Conservation (phyloP, 1,140 invertebrate genomes). For the Melanaphis sacchari region DNA sequence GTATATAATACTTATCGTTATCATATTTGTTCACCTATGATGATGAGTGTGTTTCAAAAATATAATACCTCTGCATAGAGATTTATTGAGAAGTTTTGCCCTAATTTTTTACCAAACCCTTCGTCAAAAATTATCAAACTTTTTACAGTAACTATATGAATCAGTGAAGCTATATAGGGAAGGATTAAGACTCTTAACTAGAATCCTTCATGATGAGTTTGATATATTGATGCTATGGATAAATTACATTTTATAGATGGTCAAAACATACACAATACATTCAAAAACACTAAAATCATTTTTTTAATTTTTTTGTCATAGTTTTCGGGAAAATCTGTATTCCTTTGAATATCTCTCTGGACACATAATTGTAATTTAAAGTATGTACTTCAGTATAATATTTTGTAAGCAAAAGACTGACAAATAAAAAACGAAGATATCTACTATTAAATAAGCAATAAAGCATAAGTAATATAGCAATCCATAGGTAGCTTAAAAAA, state of each 20-base stretch:
- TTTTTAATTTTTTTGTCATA: background rate
- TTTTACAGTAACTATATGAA: background rate
- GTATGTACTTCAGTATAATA: background rate
- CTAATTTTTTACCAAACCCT: background rate
- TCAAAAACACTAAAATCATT: background rate
- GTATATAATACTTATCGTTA: no score
- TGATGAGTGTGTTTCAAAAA: background rate
- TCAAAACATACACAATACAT: no score
- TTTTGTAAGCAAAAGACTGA: background rate
- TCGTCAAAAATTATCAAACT: background rate
- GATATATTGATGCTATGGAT: no score
- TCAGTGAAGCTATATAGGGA: background rate
- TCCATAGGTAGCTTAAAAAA: background rate
- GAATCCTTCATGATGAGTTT: no score
- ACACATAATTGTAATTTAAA: background rate
- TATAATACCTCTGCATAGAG: background rate
- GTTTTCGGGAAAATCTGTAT: background rate
- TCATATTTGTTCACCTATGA: background rate
- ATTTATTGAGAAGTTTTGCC: background rate
- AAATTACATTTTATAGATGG: background rate
- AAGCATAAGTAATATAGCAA: background rate
- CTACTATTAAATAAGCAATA: background rate
- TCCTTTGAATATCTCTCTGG: no score
- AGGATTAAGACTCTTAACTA: background rate
- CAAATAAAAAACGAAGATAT: background rate